These are phyloP conservation scores for Monarcha castaneiventris DNA, from an alignment of 2,113 vertebrate genomes.

Conservation along the genomic window DNA sequence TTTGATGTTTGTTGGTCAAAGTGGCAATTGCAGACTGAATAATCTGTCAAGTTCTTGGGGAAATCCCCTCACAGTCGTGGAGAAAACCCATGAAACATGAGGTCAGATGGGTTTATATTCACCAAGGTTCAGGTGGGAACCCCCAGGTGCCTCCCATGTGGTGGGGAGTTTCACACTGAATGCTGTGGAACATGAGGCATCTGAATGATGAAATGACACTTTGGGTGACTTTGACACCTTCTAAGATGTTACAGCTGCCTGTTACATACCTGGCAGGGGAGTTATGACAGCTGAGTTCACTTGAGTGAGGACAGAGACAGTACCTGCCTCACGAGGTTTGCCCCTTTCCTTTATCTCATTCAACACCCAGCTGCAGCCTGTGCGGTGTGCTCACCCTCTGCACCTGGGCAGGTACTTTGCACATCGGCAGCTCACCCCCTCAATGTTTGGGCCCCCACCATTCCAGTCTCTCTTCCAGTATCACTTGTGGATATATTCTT, in stretches of 20 bases:
- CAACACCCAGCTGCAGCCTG: not conserved
- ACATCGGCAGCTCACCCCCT: rapidly evolving
- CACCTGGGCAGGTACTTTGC: not conserved
- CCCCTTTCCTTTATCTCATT: rapidly evolving
- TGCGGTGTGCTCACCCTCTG: not conserved
- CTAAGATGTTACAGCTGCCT: not conserved
- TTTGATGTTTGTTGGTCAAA: not conserved
- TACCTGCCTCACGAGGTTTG: rapidly evolving
- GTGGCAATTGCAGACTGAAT: not conserved
- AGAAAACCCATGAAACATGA: not conserved
- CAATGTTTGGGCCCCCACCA: not conserved
- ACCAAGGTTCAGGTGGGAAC: not conserved
- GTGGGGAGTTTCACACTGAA: not conserved
- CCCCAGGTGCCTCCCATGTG: not conserved
- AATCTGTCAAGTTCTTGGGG: not conserved
- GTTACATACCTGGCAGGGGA: not conserved
- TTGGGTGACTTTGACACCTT: not conserved
- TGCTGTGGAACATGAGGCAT: not conserved
- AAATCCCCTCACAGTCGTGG: not conserved
- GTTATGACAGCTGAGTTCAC: not conserved
- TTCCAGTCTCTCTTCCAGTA: no score
- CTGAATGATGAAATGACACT: not conserved
- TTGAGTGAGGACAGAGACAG: not conserved
- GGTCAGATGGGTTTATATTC: not conserved
- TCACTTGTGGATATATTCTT: not conserved